phyloP scores from a whole-genome alignment of 2,113 vertebrate species.

The Phycodurus eques region DNA sequence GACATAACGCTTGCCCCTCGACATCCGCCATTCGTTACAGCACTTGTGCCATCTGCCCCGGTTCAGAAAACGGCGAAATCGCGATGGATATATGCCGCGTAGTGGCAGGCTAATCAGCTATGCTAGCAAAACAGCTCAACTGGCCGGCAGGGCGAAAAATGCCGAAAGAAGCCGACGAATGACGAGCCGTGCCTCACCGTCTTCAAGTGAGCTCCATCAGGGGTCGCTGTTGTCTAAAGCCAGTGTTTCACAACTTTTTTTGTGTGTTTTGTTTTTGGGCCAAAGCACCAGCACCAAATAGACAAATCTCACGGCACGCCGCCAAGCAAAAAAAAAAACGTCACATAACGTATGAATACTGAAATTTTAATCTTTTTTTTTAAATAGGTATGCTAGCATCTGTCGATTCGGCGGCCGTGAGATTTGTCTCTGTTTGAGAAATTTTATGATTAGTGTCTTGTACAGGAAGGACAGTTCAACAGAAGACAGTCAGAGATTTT shows the following conservation, averaged over 20 bases:
- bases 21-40: constrained; percentile 68
- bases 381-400: too few relatives aligned
- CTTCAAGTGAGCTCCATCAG: neutral
- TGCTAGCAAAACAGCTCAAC: constrained; percentile 48
- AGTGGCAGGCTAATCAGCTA: constrained; percentile 56
- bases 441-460: too few relatives aligned
- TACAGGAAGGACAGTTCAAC: too few relatives aligned
- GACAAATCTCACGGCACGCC: neutral
- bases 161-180: constrained; percentile 45
- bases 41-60: constrained; percentile 44
- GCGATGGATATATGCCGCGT: constrained; percentile 60
- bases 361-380: too few relatives aligned
- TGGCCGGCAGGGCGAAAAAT: constrained; percentile 44
- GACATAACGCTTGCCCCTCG: constrained; percentile 62
- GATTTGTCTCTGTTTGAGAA: too few relatives aligned
- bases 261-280: too few relatives aligned
- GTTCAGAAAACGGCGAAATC: constrained; percentile 15
- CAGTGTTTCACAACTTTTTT: neutral
- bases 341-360: neutral
- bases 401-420: too few relatives aligned
- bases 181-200: constrained; percentile 18
- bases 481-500: too few relatives aligned
- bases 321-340: neutral
- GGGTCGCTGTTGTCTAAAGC: neutral
- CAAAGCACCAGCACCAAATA: too few relatives aligned